Evolutionary conservation across 2,888 invertebrate species (phyloP).

Genomic region (Palloptera scutellata): DNA sequence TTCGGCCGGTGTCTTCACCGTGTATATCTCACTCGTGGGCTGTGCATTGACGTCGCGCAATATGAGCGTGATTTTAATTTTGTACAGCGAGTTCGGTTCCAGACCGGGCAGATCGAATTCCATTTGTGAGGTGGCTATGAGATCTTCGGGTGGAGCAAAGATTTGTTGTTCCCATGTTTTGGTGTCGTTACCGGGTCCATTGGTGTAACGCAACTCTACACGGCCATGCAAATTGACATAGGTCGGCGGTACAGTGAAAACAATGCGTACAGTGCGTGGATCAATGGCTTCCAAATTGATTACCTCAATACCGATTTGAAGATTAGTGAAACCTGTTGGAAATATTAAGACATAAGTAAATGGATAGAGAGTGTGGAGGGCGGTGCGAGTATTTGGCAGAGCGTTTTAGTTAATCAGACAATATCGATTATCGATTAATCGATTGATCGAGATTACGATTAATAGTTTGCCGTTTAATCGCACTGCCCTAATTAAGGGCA

Average conservation of each 20-base stretch:
- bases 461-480: no score
- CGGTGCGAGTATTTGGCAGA: no score
- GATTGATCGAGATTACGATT: no score
- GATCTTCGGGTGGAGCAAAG: constrained; percentile 85
- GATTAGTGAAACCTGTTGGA: constrained; percentile 46
- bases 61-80: constrained; percentile 81
- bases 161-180: constrained; percentile 84
- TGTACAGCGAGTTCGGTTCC: constrained; percentile 81
- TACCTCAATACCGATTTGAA: constrained; percentile 65
- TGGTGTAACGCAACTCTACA: constrained; percentile 86
- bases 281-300: constrained; percentile 78
- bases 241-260: constrained; percentile 82
- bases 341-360: neutral
- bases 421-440: no score
- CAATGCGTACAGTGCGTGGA: constrained; percentile 79
- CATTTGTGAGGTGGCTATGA: constrained; percentile 84
- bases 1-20: constrained; percentile 73
- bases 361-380: no score
- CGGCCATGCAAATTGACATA: constrained; percentile 87
- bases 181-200: constrained; percentile 75
- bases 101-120: constrained; percentile 83
- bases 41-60: constrained; percentile 80
- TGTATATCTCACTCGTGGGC: constrained; percentile 79
- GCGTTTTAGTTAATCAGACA: no score
- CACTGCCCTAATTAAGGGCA: no score